phyloP scores from a whole-genome alignment of 1,140 invertebrate species.

The Drosophila carrolli region DNA sequence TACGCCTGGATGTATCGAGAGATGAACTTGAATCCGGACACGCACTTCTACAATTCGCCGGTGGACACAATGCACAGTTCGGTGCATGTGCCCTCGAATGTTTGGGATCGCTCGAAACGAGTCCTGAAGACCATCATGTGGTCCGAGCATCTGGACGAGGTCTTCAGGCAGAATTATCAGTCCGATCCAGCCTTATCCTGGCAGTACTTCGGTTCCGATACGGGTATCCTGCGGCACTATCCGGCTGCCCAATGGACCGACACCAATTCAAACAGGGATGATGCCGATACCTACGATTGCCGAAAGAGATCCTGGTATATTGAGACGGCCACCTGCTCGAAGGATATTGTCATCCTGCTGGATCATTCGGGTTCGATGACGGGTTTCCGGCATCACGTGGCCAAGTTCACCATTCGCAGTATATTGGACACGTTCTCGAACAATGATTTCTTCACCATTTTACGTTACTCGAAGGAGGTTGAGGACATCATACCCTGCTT shows the following conservation, averaged over 20 bases:
- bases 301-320: constrained; percentile 97
- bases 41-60: constrained; percentile 93
- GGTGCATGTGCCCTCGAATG: constrained; percentile 97
- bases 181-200: constrained; percentile 95
- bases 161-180: constrained; percentile 94
- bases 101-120: constrained; percentile 90
- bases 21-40: constrained; percentile 88
- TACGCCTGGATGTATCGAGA: constrained; percentile 79
- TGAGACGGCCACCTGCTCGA: constrained; percentile 98
- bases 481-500: constrained; percentile 92
- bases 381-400: constrained; percentile 90
- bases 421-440: constrained; percentile 98
- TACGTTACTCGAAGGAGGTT: constrained; percentile 89
- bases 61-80: constrained; percentile 94
- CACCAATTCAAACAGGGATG: constrained; percentile 80
- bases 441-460: constrained; percentile 98
- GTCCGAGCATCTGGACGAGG: constrained; percentile 93
- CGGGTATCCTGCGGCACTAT: constrained; percentile 96
- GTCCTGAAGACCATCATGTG: constrained; percentile 92
- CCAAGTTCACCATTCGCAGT: constrained; percentile 90
- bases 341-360: constrained; percentile 98
- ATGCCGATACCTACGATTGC: constrained; percentile 92
- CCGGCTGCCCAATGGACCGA: constrained; percentile 89
- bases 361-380: constrained; percentile 99
- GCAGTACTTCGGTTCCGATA: constrained; percentile 98